These are phyloP conservation scores for Ophraella communa DNA, from an alignment of 2,888 invertebrate genomes.

Conservation along the genomic window DNA sequence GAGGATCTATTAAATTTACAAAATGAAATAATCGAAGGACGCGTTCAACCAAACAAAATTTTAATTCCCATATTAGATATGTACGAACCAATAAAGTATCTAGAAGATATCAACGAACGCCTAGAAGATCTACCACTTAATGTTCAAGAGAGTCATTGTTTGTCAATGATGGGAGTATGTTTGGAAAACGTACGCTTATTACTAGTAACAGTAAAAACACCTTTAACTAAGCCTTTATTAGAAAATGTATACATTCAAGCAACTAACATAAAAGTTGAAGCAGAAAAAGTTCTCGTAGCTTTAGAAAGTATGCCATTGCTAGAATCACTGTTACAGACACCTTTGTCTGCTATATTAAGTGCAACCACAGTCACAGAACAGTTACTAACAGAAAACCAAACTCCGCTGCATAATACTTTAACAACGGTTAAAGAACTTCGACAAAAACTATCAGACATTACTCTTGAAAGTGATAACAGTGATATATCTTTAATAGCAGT, in stretches of 20 bases:
- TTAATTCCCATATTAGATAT: constrained; percentile 39
- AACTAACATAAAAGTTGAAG: no score
- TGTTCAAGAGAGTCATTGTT: constrained; percentile 22
- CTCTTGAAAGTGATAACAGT: neutral
- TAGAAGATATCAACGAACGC: constrained; percentile 29
- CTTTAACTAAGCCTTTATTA: constrained; percentile 39
- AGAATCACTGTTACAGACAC: constrained; percentile 8
- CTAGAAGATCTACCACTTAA: constrained; percentile 13
- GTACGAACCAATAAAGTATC: constrained; percentile 32
- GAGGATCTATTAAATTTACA: constrained; percentile 35
- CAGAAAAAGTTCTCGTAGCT: constrained; percentile 33
- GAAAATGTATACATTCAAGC: constrained; percentile 33
- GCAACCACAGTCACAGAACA: neutral
- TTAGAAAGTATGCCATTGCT: constrained; percentile 14
- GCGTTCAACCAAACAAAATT: constrained; percentile 33
- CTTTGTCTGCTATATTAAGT: constrained; percentile 11
- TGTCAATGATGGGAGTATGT: constrained; percentile 29
- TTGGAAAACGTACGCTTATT: constrained; percentile 37
- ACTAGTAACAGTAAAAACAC: constrained; percentile 33
- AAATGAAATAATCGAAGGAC: constrained; percentile 34
- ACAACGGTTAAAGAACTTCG: constrained; percentile 20
- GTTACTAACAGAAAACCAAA: neutral
- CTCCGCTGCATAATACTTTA: constrained; percentile 27
- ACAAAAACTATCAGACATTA: neutral
- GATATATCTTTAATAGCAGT: constrained; percentile 3